A percentile compares a stretch with the other conserved stretches of the same genome.
Conservation (phyloP, 2,888 invertebrate genomes). For the Mythimna ferrago region DNA sequence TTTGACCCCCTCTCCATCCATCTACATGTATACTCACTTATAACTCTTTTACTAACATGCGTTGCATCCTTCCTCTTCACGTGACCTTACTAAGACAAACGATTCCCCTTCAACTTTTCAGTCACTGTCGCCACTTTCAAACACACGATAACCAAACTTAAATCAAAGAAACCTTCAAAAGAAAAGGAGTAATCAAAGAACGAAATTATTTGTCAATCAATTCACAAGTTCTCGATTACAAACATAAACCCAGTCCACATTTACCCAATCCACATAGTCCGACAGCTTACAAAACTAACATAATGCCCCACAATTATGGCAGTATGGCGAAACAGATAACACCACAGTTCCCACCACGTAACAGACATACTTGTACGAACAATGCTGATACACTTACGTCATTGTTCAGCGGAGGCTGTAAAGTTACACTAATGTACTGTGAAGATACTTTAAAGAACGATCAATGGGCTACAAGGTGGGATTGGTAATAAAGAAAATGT, state of each 20-base stretch:
- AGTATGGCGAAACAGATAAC: constrained; percentile 48
- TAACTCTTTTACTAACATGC: too few relatives aligned
- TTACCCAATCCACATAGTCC: constrained; percentile 50
- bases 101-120: too few relatives aligned
- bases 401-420: constrained; percentile 32
- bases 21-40: too few relatives aligned
- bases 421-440: constrained; percentile 44
- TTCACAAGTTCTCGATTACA: constrained; percentile 24
- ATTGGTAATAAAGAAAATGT: constrained; percentile 2
- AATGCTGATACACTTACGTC: constrained; percentile 53
- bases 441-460: constrained; percentile 22
- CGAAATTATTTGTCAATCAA: constrained; percentile 16
- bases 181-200: neutral
- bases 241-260: constrained; percentile 13
- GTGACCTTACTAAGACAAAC: too few relatives aligned
- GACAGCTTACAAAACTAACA: constrained; percentile 54
- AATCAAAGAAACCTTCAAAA: neutral
- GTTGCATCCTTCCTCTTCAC: too few relatives aligned
- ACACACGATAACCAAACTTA: neutral
- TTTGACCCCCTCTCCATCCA: too few relatives aligned
- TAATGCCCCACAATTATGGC: constrained; percentile 57
- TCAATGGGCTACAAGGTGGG: constrained; percentile 13
- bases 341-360: constrained; percentile 51
- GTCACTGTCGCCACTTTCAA: too few relatives aligned
- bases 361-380: constrained; percentile 37